Conservation (phyloP, 2,113 vertebrate species). For the Oreochromis tanganicae region DNA sequence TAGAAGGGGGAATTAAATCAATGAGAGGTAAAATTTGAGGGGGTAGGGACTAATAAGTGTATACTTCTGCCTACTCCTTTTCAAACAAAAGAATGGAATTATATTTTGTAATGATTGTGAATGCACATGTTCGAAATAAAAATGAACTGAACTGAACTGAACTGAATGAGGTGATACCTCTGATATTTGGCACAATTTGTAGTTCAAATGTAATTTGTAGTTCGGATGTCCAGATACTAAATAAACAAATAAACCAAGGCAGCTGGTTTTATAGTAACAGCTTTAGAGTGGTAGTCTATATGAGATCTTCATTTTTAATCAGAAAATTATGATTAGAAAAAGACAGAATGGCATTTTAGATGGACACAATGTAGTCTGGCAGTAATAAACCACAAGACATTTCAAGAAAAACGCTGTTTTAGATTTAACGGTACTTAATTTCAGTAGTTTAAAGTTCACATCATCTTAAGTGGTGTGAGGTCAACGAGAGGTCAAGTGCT, state of each 20-base stretch:
- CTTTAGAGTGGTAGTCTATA: not conserved
- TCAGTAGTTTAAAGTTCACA: not conserved
- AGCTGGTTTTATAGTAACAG: not conserved
- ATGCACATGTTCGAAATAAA: no score
- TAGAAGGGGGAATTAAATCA: rapidly evolving
- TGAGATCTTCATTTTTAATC: not conserved
- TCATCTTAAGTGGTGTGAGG: not conserved
- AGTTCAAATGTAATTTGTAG: not conserved
- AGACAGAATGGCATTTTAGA: not conserved
- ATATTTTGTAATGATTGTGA: no score
- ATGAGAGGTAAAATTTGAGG: not conserved
- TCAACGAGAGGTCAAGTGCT: not conserved
- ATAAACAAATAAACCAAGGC: not conserved
- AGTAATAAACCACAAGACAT: not conserved
- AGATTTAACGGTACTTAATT: not conserved
- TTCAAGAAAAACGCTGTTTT: not conserved
- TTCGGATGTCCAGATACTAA: not conserved
- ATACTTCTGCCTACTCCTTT: rapidly evolving
- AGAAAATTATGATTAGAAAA: not conserved
- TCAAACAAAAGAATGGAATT: no score
- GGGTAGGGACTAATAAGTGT: not conserved
- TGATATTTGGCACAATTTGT: not conserved
- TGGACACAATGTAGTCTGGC: not conserved
- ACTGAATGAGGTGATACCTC: not conserved
- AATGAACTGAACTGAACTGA: not conserved